Percentiles rank a stretch among this genome's conserved stretches.
phyloP scores from a whole-genome alignment of 2,113 vertebrate species.

The Petaurus breviceps region DNA sequence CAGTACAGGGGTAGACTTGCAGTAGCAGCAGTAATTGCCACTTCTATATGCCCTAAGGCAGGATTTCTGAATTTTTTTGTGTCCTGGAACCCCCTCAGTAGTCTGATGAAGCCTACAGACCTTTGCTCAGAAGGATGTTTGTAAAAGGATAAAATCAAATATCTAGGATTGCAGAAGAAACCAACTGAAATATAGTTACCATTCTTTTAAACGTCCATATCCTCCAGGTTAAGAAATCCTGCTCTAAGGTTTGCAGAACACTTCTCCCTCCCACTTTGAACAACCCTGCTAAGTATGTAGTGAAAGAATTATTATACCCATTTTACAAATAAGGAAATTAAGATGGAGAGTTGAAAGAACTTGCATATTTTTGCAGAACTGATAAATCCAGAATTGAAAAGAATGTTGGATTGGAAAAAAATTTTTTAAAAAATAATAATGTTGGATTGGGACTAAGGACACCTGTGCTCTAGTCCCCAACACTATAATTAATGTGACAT shows the following conservation, averaged over 20 bases:
- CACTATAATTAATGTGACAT: neutral
- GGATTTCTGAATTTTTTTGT: neutral
- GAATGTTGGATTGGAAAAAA: neutral
- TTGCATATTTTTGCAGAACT: neutral
- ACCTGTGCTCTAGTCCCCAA: neutral
- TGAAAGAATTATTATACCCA: neutral
- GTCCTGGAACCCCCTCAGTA: neutral
- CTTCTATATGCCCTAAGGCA: neutral
- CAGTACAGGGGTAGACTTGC: neutral
- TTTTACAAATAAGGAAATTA: neutral
- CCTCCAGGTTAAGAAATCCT: neutral
- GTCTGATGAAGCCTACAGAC: neutral
- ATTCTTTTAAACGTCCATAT: neutral
- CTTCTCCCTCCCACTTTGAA: neutral
- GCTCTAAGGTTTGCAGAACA: neutral
- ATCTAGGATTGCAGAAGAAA: neutral
- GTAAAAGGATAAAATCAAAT: neutral
- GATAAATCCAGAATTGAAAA: neutral
- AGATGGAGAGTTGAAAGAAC: neutral
- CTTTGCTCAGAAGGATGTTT: neutral
- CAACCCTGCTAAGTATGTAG: neutral
- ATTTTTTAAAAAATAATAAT: neutral
- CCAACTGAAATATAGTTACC: neutral
- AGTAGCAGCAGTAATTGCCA: neutral
- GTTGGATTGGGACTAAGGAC: neutral